These are phyloP conservation scores for Hoplodrina blanda DNA, from an alignment of 2,888 invertebrate species.

Conservation along the genomic window DNA sequence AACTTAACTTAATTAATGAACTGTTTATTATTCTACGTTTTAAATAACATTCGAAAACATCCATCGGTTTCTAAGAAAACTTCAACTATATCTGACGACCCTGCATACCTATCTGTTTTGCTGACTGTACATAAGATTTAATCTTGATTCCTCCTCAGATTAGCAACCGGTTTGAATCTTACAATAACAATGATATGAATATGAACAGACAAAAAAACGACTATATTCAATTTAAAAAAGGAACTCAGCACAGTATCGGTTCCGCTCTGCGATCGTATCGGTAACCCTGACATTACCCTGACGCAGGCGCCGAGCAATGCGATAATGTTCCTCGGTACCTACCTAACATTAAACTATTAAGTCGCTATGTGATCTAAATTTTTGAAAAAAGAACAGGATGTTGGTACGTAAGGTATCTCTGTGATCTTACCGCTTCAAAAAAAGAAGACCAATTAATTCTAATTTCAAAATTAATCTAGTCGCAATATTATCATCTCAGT, in stretches of 20 bases:
- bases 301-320: conserved; percentile 29
- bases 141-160: neutral
- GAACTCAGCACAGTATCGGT: conserved; percentile 42
- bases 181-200: neutral
- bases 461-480: too few species aligned
- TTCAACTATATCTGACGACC: too few species aligned
- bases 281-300: conserved; percentile 60
- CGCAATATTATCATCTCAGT: too few species aligned
- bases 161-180: neutral
- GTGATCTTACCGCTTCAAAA: conserved; percentile 15
- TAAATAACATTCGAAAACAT: too few species aligned
- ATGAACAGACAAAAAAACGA: neutral
- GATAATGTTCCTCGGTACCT: conserved; percentile 47
- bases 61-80: too few species aligned
- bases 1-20: too few species aligned
- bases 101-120: too few species aligned
- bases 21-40: too few species aligned
- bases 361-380: conserved; percentile 37
- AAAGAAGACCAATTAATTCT: neutral
- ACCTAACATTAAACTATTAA: conserved; percentile 19
- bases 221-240: conserved; percentile 22
- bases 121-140: too few species aligned
- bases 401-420: conserved; percentile 3
- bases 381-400: conserved; percentile 43
- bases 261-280: conserved; percentile 51